Conservation (phyloP, 1,140 invertebrate genomes). For the Vollenhovia emeryi region DNA sequence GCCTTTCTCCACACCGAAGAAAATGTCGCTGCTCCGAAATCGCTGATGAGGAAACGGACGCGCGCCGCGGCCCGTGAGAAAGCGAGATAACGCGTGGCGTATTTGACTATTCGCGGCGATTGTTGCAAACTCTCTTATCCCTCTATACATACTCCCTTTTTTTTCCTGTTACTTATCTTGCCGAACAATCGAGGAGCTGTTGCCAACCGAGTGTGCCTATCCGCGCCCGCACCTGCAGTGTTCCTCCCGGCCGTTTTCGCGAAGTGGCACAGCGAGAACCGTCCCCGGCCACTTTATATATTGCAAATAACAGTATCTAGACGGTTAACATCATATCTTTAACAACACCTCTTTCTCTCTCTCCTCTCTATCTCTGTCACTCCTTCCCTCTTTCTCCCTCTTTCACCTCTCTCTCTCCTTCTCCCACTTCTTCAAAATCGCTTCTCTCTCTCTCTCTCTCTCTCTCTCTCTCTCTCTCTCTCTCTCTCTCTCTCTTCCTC, state of each 20-base stretch:
- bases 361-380: not conserved
- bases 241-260: not conserved
- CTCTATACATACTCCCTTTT: not conserved
- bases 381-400: not conserved
- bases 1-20: too few relatives aligned
- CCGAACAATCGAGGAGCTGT: conserved; percentile 28
- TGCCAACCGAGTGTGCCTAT: conserved; percentile 29
- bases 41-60: not conserved
- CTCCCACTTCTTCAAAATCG: conserved; percentile 11
- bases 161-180: conserved; percentile 19
- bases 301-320: conserved; percentile 31
- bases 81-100: not conserved
- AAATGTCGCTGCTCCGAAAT: not conserved
- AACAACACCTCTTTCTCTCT: conserved; percentile 23
- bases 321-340: conserved; percentile 32
- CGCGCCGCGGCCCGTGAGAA: not conserved
- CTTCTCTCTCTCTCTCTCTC: not conserved
- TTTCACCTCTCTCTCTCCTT: not conserved
- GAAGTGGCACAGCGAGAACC: not conserved
- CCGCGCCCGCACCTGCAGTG: not conserved
- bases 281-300: not conserved
- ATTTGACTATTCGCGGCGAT: not conserved
- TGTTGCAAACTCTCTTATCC: not conserved
- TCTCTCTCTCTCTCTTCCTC: not conserved
- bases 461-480: not conserved